Percentiles rank a stretch among this genome's conserved stretches.
Evolutionary conservation across 2,113 vertebrate genomes (phyloP).

Genomic region (Ophthalmolycus amberensis): DNA sequence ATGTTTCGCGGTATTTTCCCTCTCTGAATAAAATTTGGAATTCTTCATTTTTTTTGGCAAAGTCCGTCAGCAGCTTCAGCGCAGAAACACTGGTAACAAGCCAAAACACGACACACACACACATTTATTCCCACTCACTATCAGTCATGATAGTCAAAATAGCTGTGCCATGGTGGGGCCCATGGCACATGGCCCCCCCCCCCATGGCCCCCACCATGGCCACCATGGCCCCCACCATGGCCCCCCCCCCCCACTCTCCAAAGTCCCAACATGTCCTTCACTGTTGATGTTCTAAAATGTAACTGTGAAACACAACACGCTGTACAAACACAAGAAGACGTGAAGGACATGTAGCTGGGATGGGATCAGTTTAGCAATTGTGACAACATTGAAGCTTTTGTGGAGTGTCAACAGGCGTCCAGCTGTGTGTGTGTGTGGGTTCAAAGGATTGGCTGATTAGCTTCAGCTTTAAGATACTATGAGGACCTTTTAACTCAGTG

Average conservation of each 20-base stretch:
- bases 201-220: too few relatives aligned
- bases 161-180: not conserved
- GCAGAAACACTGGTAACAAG: slow-evolving; percentile 1
- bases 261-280: not conserved
- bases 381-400: not conserved
- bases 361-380: not conserved
- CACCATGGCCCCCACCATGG: too few relatives aligned
- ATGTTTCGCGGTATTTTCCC: not conserved
- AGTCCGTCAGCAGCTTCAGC: slow-evolving; percentile 4
- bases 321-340: not conserved
- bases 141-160: not conserved
- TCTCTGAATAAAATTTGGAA: slow-evolving; percentile 23
- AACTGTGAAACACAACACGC: not conserved
- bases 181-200: too few relatives aligned
- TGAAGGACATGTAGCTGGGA: not conserved
- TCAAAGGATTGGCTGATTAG: not conserved
- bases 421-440: not conserved
- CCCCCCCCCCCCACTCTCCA: too few relatives aligned
- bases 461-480: too few relatives aligned
- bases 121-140: not conserved
- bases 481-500: too few relatives aligned
- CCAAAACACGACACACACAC: slow-evolving; percentile 13
- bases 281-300: not conserved
- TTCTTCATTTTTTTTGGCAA: not conserved
- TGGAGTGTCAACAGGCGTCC: not conserved